Percentiles rank a stretch among this genome's conserved stretches.
Conservation (phyloP, 2,113 vertebrate genomes). For the Acanthisitta chloris region DNA sequence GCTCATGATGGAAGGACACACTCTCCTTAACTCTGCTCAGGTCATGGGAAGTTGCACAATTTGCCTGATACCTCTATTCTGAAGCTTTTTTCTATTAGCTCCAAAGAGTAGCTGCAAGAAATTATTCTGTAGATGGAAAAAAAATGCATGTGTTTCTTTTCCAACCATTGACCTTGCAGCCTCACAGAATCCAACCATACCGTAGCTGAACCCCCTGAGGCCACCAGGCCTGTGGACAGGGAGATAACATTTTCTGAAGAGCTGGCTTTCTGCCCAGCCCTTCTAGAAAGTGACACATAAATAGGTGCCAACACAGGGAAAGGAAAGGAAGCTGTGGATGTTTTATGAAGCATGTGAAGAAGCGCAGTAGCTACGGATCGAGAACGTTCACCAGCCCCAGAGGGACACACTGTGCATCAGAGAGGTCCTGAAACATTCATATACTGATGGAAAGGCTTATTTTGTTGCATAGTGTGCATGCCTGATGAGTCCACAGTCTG, state of each 20-base stretch:
- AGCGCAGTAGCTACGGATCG: not conserved
- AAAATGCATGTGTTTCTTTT: not conserved
- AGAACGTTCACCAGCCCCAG: not conserved
- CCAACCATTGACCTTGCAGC: not conserved
- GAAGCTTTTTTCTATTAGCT: not conserved
- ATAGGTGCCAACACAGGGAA: not conserved
- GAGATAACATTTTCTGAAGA: not conserved
- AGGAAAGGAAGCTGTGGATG: not conserved
- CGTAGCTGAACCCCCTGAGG: not conserved
- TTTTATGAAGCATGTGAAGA: not conserved
- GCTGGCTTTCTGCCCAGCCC: not conserved
- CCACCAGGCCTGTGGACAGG: not conserved
- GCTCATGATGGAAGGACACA: not conserved
- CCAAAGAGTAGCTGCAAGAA: not conserved
- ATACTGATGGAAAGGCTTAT: not conserved
- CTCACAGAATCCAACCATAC: fast-evolving
- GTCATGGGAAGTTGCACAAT: not conserved
- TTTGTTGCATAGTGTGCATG: conserved; percentile 1
- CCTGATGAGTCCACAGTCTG: conserved; percentile 7
- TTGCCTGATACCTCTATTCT: not conserved
- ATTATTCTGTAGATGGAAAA: not conserved
- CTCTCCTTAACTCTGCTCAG: not conserved
- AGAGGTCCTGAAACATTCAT: conserved; percentile 19
- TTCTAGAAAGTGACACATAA: not conserved
- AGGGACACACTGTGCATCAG: not conserved